These are phyloP conservation scores for Mechanitis mazaeus DNA, from an alignment of 2,888 invertebrate species.

Conservation along the genomic window DNA sequence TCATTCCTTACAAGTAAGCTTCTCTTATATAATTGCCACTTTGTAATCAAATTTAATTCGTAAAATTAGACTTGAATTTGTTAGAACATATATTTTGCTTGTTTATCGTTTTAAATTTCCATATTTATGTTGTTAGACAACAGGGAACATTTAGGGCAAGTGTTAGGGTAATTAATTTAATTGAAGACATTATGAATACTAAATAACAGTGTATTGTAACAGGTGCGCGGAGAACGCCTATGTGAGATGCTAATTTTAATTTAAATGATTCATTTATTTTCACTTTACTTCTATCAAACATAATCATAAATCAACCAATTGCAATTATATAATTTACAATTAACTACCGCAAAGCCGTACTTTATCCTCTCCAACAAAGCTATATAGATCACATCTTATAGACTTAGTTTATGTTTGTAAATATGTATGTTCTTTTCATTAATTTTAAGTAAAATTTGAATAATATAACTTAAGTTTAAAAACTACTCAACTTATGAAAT, in stretches of 20 bases:
- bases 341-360: background rate
- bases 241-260: conserved; percentile 1
- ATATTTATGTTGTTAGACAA: conserved; percentile 22
- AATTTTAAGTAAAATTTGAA: background rate
- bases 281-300: background rate
- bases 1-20: background rate
- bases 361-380: too few species aligned
- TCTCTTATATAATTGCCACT: background rate
- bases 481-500: background rate
- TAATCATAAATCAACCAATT: background rate
- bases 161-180: conserved; percentile 21
- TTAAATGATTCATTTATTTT: conserved; percentile 1
- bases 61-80: conserved; percentile 9
- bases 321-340: too few species aligned
- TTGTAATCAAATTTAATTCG: conserved; percentile 1
- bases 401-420: too few species aligned
- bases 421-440: too few species aligned
- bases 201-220: conserved; percentile 5
- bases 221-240: background rate
- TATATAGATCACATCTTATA: background rate
- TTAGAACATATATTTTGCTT: conserved; percentile 13
- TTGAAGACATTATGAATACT: conserved; percentile 16
- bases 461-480: background rate
- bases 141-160: conserved; percentile 16
- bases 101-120: conserved; percentile 25